Conservation (phyloP, 2,113 vertebrate genomes). For the Campylomormyrus tamandua region DNA sequence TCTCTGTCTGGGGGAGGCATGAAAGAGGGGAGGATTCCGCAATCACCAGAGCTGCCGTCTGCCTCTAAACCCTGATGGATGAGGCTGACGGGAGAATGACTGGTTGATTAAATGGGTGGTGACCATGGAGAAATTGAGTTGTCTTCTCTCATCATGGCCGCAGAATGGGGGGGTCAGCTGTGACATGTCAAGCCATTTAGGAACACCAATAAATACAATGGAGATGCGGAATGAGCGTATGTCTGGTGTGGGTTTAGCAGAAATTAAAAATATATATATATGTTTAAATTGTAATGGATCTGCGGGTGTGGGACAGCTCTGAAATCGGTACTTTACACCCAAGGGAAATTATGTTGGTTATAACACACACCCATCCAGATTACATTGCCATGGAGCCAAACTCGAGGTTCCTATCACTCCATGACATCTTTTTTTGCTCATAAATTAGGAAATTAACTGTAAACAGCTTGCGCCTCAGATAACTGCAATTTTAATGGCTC, state of each 20-base stretch:
- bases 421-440: neutral
- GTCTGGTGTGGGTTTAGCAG: neutral
- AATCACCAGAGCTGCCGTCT: slow-evolving; percentile 53
- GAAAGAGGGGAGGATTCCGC: slow-evolving; percentile 37
- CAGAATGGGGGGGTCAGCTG: slow-evolving; percentile 20
- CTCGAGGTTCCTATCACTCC: neutral
- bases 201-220: slow-evolving; percentile 17
- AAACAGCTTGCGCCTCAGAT: neutral
- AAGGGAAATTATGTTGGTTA: neutral
- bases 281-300: neutral
- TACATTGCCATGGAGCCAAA: neutral
- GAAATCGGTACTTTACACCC: neutral
- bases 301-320: neutral
- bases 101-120: slow-evolving; percentile 50
- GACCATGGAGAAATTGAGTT: slow-evolving; percentile 54
- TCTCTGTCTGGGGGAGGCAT: slow-evolving; percentile 24
- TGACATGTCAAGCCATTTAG: slow-evolving; percentile 27
- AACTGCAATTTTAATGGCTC: neutral
- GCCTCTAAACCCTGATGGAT: slow-evolving; percentile 56
- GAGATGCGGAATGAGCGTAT: neutral
- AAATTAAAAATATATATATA: neutral
- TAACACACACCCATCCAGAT: neutral
- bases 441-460: neutral
- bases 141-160: slow-evolving; percentile 44
- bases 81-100: slow-evolving; percentile 48